Evolutionary conservation across 1,140 invertebrate genomes (phyloP), one percentile per base, ranked within the genome.

Genomic region (Patella vulgata): DNA sequence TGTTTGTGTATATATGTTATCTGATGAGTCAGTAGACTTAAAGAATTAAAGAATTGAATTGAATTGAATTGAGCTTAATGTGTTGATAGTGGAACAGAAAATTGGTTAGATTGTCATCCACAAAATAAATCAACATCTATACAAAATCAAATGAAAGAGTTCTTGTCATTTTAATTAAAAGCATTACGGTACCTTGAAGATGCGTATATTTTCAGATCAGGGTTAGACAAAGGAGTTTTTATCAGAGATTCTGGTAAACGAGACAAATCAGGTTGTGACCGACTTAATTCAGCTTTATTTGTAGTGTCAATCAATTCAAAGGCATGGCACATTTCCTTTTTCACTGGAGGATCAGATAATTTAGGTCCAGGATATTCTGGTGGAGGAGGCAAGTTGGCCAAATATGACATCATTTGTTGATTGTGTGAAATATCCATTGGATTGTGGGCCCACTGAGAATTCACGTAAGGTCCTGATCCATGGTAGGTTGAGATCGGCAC

Each of bases 181-280:
- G n/a, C n/a, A n/a, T n/a, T n/a, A n/a, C n/a, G n/a, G 5, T 36
- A 36, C 33, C 33, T 36, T 8, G 33, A 8, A 14, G 33, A 36
- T 14, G 33, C 14, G 33, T 36, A 14, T 36, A 36, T 36, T 36
- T 36, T 36, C 5, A 36, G 33, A 36, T 36, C 33, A 36, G 33
- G 33, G 14, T 36, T 36, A 36, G 33, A 36, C 6, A 36, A 14
- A 36, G 33, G 33, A 8, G 36, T 48, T 57, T 68, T 62, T 25
- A 47, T 61, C 23, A 66, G 67, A 42, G 63, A 69, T 28, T 71
- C 66, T 50, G 48, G 62, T 48, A 76, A 61, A 50, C 81, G 70
- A 23, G 82, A 82, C 52, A 86, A 77, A 73, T 93, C 91, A 1
- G 91, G 91, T 71, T 93, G 91, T 5, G 93, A 95, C 68, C 91